Evolutionary conservation across 2,797 vertebrate species (phyloP), one percentile per base, ranked within the genome.

Genomic region (Sebastiscus albofasciatus): DNA sequence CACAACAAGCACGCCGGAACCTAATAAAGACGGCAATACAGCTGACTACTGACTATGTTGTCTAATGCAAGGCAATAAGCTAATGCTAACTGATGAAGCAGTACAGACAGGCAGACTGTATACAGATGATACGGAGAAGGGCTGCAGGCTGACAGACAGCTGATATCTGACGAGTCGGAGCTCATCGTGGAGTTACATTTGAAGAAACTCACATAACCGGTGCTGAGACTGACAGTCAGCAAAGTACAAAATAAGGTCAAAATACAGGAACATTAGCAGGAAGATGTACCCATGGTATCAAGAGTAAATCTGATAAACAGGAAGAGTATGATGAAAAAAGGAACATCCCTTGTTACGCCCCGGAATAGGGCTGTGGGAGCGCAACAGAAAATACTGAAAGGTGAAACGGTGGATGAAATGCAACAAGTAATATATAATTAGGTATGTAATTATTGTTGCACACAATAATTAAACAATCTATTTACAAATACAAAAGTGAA

Each of bases 41-140:
- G 85, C 88, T 77, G 81, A 86, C 76, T 42, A 14, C 77, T 70
- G 77, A 78, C 83, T 49, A 20, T 9, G 65, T 49, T 56, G 66
- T 71, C 84, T 49, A 52, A 84, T 8, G 75, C 67, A 4, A 68
- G 39, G 67, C 81, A 89, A 88, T 87, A 69, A 81, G 88, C 87
- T 89, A 82, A 86, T 79, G 81, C 73, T 79, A 84, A 82, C 79
- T 55, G 81, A 84, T 67, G 72, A 67, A 56, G 79, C 1, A 2
- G 34, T n/a, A 1, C 2, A 52, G 70, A 14, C 24, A n/a, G 80
- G 10, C 29, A 8, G 67, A n/a, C 29, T 13, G 26, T 24, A 46
- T 18, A 4, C 3, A 39, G 72, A 71, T 11, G 69, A 56, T 4
- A 27, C 52, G 1, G 2, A 8, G 61, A n/a, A 6, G 31, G 24